These are phyloP conservation scores for Symphodus melops DNA, from an alignment of 2,113 vertebrate species.

Conservation along the genomic window DNA sequence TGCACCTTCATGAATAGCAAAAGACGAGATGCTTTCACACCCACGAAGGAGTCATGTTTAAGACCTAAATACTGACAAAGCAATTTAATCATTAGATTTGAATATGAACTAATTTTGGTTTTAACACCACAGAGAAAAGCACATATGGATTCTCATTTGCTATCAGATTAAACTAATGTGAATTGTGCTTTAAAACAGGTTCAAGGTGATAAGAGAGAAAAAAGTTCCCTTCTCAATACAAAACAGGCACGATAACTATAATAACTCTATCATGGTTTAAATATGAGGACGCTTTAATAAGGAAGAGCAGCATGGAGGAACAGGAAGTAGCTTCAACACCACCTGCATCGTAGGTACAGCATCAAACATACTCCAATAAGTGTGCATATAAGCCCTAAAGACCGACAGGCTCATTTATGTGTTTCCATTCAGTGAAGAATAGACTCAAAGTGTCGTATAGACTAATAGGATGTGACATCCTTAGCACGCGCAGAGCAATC, in stretches of 20 bases:
- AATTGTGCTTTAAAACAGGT: background rate
- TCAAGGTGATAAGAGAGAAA: background rate
- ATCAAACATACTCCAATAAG: background rate
- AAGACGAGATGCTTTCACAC: conserved; percentile 6
- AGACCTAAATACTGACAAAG: conserved; percentile 12
- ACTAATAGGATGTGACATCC: background rate
- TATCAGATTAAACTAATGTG: background rate
- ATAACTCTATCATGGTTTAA: background rate
- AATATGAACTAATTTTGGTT: background rate
- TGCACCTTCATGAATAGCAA: conserved; percentile 6
- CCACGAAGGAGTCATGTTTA: conserved; percentile 24
- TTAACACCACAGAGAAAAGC: background rate
- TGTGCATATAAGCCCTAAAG: background rate
- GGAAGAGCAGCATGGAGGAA: conserved; percentile 18
- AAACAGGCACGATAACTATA: background rate
- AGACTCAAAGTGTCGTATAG: background rate
- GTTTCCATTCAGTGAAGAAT: background rate
- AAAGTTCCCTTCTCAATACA: background rate
- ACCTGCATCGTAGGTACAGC: conserved; percentile 68
- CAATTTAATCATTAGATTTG: background rate
- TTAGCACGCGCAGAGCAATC: background rate
- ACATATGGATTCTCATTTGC: background rate
- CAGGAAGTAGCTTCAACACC: conserved; percentile 42
- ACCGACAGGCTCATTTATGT: too few species aligned
- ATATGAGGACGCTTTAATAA: background rate